phyloP scores from a whole-genome alignment of 2,888 invertebrate species.

The Sarcophaga rosellei region DNA sequence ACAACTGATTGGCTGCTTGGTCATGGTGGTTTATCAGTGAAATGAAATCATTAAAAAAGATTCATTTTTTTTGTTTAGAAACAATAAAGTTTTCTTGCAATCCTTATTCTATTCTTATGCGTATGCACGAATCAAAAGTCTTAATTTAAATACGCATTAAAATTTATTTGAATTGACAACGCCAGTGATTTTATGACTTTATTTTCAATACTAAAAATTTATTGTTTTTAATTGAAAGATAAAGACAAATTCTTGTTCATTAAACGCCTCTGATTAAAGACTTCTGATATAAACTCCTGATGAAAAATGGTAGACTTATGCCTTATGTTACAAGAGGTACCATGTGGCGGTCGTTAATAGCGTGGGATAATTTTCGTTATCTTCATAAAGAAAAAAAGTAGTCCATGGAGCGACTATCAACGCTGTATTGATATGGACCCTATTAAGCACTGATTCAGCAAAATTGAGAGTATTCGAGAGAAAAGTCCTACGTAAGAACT shows the following conservation, averaged over 20 bases:
- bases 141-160: constrained; percentile 20
- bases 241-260: neutral
- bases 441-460: too few relatives aligned
- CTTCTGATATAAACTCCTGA: too few relatives aligned
- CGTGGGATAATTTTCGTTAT: too few relatives aligned
- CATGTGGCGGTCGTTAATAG: too few relatives aligned
- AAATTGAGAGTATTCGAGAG: too few relatives aligned
- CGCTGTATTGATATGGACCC: too few relatives aligned
- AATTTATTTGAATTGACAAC: constrained; percentile 45
- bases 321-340: too few relatives aligned
- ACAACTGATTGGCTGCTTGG: constrained; percentile 47
- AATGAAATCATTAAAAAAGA: constrained; percentile 36
- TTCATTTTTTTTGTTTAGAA: neutral
- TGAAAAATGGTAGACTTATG: too few relatives aligned
- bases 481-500: too few relatives aligned
- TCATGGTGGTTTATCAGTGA: constrained; percentile 31
- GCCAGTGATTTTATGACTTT: constrained; percentile 38
- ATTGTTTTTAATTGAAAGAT: neutral
- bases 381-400: too few relatives aligned
- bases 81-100: constrained; percentile 16
- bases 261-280: neutral
- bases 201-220: constrained; percentile 13
- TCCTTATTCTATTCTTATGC: too few relatives aligned
- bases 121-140: neutral
- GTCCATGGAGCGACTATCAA: too few relatives aligned